These are phyloP conservation scores for Balearica regulorum DNA, from an alignment of 2,797 vertebrate species.

Conservation along the genomic window DNA sequence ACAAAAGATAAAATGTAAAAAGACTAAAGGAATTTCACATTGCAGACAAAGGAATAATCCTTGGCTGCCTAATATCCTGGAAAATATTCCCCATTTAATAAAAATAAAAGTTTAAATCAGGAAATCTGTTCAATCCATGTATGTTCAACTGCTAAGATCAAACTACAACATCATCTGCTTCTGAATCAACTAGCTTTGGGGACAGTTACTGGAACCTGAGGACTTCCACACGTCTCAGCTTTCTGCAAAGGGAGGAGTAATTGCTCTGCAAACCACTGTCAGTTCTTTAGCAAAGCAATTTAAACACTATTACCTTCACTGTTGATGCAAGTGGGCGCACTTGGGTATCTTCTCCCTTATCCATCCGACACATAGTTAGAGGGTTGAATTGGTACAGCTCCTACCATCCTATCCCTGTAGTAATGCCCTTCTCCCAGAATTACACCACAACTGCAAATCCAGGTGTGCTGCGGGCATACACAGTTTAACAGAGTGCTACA, in stretches of 20 bases:
- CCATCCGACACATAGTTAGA: not conserved
- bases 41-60: constrained; percentile 4
- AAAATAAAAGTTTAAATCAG: not conserved
- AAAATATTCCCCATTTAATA: not conserved
- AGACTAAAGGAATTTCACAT: not conserved
- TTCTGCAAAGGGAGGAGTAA: not conserved
- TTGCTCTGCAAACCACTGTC: not conserved
- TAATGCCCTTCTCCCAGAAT: not conserved
- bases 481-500: not conserved
- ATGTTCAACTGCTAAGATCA: not conserved
- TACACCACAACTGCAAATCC: not conserved
- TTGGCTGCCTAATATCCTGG: not conserved
- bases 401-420: not conserved
- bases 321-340: not conserved
- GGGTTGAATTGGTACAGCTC: not conserved
- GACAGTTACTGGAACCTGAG: not conserved
- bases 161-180: not conserved
- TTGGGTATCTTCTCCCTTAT: not conserved
- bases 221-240: not conserved
- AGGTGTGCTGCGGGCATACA: not conserved
- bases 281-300: not conserved
- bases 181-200: not conserved
- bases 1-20: constrained; percentile 2
- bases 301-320: not conserved
- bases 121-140: not conserved